Base-by-base conservation (phyloP, 2,113 vertebrate species). In the Amblyornis subalaris region DNA sequence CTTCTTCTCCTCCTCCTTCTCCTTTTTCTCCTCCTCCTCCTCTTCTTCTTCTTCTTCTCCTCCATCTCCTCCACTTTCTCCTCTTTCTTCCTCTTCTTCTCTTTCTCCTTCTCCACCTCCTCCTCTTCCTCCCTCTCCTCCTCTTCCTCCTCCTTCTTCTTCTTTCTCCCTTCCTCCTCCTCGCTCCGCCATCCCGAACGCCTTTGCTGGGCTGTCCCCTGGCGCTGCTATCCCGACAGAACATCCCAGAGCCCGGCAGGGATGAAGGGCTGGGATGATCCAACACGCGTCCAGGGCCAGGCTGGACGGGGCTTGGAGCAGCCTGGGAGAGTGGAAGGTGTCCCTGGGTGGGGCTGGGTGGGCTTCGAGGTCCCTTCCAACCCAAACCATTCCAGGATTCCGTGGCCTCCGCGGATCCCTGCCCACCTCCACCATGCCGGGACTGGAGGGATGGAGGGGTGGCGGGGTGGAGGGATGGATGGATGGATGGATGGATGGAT, bases 1-100 rank as follows among this genome's bases (percentile, higher is more conserved):
- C 10, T 11, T 7, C 11, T 9, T 6, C 16, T 21, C 7, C 4
- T 13, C 6, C 6, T 16, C 9, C 16, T 20, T 15, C 8, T 8
- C 8, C 12, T 25, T 10, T 12, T 2, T 3, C 9, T 19, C 5
- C 12, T 18, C 9, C 16, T 5, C 11, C 17, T 44, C 12, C 51
- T n/a, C 12, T 33, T 21, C 26, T 12, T 4, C 0, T 13, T 11
- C 28, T 9, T 17, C 47, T 21, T 23, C 19, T 38, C 33, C 40
- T 51, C 47, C 24, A 48, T 24, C 24, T 50, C 24, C 48, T 50
- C 48, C 48, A 25, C 4, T 11, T 26, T 6, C 12, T 20, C 23
- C 5, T 14, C 17, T 4, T 15, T 5, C 21, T 23, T 55, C 15
- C 31, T 44, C 31, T 51, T 38, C 36, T 42, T 38, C 36, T 3